Evolutionary conservation across 2,888 invertebrate genomes (phyloP).

Genomic region (Cantharis rustica): DNA sequence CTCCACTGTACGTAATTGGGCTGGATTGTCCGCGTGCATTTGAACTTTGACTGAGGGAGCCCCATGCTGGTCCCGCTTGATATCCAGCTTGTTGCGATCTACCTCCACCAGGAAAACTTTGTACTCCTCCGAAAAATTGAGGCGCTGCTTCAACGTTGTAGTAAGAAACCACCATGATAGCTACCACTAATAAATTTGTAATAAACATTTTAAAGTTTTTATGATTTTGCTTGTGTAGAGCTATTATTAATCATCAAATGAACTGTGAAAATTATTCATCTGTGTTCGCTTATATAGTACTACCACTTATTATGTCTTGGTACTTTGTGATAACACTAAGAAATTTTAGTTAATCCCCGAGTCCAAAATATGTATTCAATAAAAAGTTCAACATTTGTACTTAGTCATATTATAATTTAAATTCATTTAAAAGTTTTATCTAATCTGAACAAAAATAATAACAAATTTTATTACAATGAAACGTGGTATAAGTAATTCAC

Average conservation of each 20-base stretch:
- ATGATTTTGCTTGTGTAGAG: too few relatives aligned
- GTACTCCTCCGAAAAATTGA: slow-evolving; percentile 12
- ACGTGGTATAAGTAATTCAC: background rate
- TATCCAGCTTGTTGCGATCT: background rate
- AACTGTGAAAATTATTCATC: background rate
- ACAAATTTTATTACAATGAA: background rate
- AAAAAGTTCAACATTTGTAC: too few relatives aligned
- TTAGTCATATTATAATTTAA: too few relatives aligned
- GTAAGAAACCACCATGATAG: background rate
- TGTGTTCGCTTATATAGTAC: background rate
- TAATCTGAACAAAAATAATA: too few relatives aligned
- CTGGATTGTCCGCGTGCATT: background rate
- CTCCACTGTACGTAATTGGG: background rate
- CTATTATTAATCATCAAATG: too few relatives aligned
- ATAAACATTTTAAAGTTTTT: too few relatives aligned
- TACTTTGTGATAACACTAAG: background rate
- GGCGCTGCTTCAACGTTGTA: background rate
- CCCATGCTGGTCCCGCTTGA: slow-evolving; percentile 16
- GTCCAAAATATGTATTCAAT: background rate
- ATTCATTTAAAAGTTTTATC: too few relatives aligned
- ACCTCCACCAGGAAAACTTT: slow-evolving; percentile 1
- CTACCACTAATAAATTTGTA: background rate
- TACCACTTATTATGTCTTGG: background rate
- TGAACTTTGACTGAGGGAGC: slow-evolving; percentile 4
- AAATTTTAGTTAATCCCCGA: background rate